Conservation (phyloP, 1,140 invertebrate genomes). For the Brachionus koreanus region DNA sequence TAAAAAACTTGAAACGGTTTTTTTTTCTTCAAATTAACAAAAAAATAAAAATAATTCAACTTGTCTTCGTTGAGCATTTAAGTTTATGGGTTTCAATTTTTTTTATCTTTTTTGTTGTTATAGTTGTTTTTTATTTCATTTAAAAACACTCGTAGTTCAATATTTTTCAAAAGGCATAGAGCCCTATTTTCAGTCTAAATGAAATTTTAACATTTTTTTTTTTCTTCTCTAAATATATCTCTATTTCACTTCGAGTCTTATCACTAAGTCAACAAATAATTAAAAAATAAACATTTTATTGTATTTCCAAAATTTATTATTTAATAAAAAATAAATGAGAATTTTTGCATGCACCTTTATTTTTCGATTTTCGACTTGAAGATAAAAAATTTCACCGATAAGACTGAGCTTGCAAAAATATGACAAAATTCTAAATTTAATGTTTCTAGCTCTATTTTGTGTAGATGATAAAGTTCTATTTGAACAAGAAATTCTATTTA, state of each 20-base stretch:
- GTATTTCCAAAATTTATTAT: background rate
- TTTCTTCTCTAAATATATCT: background rate
- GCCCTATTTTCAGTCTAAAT: background rate
- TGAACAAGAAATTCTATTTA: background rate
- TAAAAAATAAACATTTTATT: conserved; percentile 41
- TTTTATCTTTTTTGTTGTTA: background rate
- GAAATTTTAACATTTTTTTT: background rate
- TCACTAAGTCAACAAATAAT: conserved; percentile 22
- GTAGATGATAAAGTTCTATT: conserved; percentile 8
- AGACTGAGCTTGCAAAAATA: background rate
- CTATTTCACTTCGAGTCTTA: background rate
- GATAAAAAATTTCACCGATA: background rate
- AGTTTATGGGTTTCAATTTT: background rate
- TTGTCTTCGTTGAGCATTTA: conserved; percentile 9
- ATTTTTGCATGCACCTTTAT: background rate
- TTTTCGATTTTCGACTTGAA: background rate
- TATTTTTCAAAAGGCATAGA: background rate
- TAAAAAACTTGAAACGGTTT: conserved; percentile 34
- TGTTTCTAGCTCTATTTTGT: background rate
- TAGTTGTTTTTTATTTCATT: background rate
- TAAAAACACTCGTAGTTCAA: background rate
- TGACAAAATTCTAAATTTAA: background rate
- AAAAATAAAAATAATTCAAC: background rate
- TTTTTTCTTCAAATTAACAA: background rate
- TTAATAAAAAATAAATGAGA: conserved; percentile 1